Base-by-base conservation (phyloP, 2,113 vertebrate species). In the Alethe castanea region DNA sequence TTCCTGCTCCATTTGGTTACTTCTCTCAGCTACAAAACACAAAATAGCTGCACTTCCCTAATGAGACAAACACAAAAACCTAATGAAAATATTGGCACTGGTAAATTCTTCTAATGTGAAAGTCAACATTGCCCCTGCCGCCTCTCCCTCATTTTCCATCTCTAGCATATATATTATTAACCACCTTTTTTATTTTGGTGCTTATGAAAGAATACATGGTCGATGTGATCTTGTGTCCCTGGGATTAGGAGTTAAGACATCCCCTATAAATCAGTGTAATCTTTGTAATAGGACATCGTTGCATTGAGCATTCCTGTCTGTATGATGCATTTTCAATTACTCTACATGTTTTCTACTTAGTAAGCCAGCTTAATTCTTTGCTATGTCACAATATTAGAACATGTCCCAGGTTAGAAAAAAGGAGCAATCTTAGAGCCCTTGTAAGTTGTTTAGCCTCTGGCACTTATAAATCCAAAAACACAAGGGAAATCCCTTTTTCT, bases 371-470 rank as follows among this genome's bases (percentile, higher is more conserved):
- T 98, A 98, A 98, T 98, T 98, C 98, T 96, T 84, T 4, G 84
- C 95, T 94, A 88, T 98, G 97, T 97, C 97, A 98, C 97, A 98
- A 98, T 98, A 98, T 98, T 98, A 98, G 97, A 98, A 97, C 97
- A 97, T 95, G 96, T 94, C 97, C 96, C 97, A 97, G 97, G 97
- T 96, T 97, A 96, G 97, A 91, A 97, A 98, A 97, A 97, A 97
- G 94, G 98, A 98, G 96, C 98, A 98, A 98, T 98, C 97, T 98
- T 96, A 96, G 97, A 97, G 97, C 96, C 96, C 97, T 97, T 98
- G 98, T 98, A 98, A 98, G 98, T 98, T 98, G 97, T 98, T 98
- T 98, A 98, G 98, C 98, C 97, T 98, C 96, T 98, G 96, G 98
- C 97, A 97, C 97, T 98, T 98, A 97, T 97, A 98, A 98, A 98